phyloP scores from a whole-genome alignment of 2,113 vertebrate genomes.

The Campylorhamphus procurvoides region DNA sequence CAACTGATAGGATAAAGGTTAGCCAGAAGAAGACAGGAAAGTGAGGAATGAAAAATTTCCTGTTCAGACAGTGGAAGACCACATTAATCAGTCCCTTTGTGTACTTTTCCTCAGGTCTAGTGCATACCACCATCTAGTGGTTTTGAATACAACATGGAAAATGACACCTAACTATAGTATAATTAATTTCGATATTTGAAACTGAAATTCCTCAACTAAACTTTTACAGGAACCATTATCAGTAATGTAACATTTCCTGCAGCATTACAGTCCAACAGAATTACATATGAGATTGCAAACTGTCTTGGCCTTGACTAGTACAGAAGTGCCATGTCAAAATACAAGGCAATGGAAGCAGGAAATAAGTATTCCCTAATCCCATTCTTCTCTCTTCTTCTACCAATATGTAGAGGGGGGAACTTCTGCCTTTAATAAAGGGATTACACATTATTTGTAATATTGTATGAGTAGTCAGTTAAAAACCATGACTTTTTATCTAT shows the following conservation, averaged over 20 bases:
- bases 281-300: background rate
- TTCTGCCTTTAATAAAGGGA: background rate
- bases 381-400: background rate
- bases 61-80: background rate
- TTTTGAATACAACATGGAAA: background rate
- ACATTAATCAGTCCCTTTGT: background rate
- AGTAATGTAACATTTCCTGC: background rate
- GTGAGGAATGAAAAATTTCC: background rate
- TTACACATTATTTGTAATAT: background rate
- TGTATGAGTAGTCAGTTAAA: background rate
- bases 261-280: background rate
- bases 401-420: background rate
- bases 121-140: conserved; percentile 45
- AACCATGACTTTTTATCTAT: background rate
- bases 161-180: background rate
- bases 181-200: background rate
- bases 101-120: conserved; percentile 16
- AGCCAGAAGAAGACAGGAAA: background rate
- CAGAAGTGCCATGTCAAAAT: background rate
- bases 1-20: background rate
- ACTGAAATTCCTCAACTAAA: background rate
- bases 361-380: background rate
- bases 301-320: background rate
- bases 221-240: background rate
- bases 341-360: background rate